Evolutionary conservation across 2,113 vertebrate species (phyloP).

Genomic region (Megalops atlanticus): DNA sequence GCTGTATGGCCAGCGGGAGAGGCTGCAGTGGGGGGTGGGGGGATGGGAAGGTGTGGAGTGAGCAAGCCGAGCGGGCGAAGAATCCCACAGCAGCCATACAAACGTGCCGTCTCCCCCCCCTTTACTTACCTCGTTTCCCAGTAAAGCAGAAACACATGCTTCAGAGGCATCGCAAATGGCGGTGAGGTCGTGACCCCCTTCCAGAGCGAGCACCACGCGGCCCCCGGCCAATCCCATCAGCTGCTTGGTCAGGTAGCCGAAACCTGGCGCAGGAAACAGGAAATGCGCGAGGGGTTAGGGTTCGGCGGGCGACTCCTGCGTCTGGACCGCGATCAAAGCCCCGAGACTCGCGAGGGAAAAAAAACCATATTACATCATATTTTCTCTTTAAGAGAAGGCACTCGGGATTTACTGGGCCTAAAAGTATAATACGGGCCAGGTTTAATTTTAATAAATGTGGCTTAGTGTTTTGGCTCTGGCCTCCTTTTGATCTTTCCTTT

Average conservation of each 20-base stretch:
- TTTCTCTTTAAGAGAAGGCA: conserved; percentile 53
- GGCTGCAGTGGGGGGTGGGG: no score
- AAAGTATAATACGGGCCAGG: conserved; percentile 66
- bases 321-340: conserved; percentile 68
- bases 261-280: conserved; percentile 76
- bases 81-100: not conserved
- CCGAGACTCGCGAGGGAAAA: conserved; percentile 36
- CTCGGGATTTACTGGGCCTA: conserved; percentile 58
- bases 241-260: conserved; percentile 96
- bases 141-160: conserved; percentile 92
- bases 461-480: conserved; percentile 41
- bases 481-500: conserved; percentile 57
- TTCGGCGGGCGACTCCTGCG: conserved; percentile 38
- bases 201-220: conserved; percentile 87
- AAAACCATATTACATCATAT: conserved; percentile 59
- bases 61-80: not conserved
- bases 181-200: conserved; percentile 96
- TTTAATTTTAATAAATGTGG: conserved; percentile 58
- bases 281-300: conserved; percentile 53
- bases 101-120: not conserved
- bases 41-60: not conserved
- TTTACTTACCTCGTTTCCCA: conserved; percentile 88
- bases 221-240: conserved; percentile 95
- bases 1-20: no score
- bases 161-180: conserved; percentile 97